phyloP scores from a whole-genome alignment of 2,797 vertebrate species.

The Clarias pachynema region DNA sequence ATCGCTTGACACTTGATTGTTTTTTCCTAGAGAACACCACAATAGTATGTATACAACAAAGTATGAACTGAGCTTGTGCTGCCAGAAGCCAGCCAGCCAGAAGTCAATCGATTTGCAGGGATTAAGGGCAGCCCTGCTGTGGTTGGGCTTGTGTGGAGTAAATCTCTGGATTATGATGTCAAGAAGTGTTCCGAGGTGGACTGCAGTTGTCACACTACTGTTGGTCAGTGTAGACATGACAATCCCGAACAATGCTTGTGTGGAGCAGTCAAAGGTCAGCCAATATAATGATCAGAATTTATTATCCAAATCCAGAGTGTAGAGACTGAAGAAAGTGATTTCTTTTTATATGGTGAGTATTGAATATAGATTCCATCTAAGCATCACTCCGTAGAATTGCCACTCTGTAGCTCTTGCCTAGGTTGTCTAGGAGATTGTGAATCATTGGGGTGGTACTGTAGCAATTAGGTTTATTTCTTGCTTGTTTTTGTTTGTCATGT shows the following conservation, averaged over 20 bases:
- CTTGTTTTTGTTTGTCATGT: not conserved
- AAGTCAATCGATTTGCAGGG: constrained; percentile 76
- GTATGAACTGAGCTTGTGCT: constrained; percentile 28
- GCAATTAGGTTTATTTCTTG: not conserved
- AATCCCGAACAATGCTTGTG: constrained; percentile 52
- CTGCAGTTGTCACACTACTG: constrained; percentile 69
- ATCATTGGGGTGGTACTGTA: not conserved
- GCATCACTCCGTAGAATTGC: too few species aligned
- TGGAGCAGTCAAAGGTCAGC: constrained; percentile 33
- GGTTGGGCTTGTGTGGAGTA: constrained; percentile 70
- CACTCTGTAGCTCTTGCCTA: not conserved
- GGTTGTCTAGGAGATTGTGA: not conserved
- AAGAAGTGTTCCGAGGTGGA: constrained; percentile 63
- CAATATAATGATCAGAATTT: constrained; percentile 38
- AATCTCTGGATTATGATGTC: constrained; percentile 85
- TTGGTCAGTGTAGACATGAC: constrained; percentile 63
- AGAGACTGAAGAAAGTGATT: constrained; percentile 8
- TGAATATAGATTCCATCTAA: too few species aligned
- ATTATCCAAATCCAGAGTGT: constrained; percentile 1
- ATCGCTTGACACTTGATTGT: constrained; percentile 18
- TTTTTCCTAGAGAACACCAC: not conserved
- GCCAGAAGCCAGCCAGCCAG: constrained; percentile 56
- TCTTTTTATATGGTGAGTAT: constrained; percentile 51
- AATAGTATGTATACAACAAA: not conserved
- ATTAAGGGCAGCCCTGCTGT: constrained; percentile 76